Base-by-base conservation (phyloP, 2,888 invertebrate species). In the Rhagophthalmus giganteus region DNA sequence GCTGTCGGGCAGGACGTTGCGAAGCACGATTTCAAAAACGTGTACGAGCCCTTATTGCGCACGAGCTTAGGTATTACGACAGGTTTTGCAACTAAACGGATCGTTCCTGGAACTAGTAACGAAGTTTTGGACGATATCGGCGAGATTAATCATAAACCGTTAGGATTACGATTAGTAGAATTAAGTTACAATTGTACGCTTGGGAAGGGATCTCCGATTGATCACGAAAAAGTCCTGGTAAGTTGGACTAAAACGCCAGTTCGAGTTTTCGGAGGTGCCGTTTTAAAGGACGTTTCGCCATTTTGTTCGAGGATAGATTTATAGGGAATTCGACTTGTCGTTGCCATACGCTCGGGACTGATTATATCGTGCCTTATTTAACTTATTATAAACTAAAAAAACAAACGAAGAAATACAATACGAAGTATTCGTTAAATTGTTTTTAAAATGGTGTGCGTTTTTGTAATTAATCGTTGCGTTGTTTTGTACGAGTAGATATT, bases 221-320 rank as follows among this genome's bases (percentile, higher is more conserved):
- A 72, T 37, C 78, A 77, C 1, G 56, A 69, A 7, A 64, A 69
- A 25, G 75, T 83, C 76, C 74, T 82, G 20, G 79, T 87, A 42
- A 81, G 83, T 62, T 87, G 86, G 86, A 81, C 78, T 27, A 79
- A 78, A 59, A 85, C 85, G 1, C 83, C 85, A 0, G 83, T 86
- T 0, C 75, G 81, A 56, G 76, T 86, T 1, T 86, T 85, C 63
- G 86, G 86, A 10, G 86, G 86, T 3, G 85, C 85, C 2, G 76
- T 77, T 61, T 71, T 85, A 11, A 81, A 79, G 64, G 79, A 76
- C 57, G 82, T 82, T 0, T 74, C 77, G 7, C 80, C 81, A 54
- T 72, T 81, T 47, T 86, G 86, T 67, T 81, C n/a, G n/a, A n/a
- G n/a, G n/a, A n/a, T n/a, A n/a, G n/a, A n/a, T n/a, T n/a, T n/a